Percentiles rank a stretch among this genome's conserved stretches.
Evolutionary conservation across 1,140 invertebrate species (phyloP).

Genomic region (Nomia melanderi): DNA sequence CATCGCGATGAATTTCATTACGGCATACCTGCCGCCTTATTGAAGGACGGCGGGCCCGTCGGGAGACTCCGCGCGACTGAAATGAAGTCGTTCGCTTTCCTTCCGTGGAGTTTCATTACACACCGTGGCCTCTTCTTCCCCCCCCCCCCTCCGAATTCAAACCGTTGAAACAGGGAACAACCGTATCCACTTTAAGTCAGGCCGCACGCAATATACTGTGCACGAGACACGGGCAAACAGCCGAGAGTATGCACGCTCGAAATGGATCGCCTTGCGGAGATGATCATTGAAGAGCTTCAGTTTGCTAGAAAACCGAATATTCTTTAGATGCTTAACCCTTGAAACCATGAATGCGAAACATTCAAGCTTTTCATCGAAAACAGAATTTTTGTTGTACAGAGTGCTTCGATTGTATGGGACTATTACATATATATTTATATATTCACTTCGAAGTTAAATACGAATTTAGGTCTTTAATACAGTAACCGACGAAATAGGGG

Average conservation of each 20-base stretch:
- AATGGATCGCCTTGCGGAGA: not conserved
- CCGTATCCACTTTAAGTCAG: conserved; percentile 5
- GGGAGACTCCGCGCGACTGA: conserved; percentile 7
- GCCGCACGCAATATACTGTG: conserved; percentile 16
- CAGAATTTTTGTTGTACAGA: too few species aligned
- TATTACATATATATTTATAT: too few species aligned
- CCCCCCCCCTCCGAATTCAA: not conserved
- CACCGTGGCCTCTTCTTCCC: too few species aligned
- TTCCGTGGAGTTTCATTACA: conserved; percentile 20
- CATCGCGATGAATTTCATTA: conserved; percentile 47
- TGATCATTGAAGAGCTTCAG: not conserved
- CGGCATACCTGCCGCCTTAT: conserved; percentile 34
- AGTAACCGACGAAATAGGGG: too few species aligned
- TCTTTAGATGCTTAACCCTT: too few species aligned
- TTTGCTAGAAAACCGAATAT: too few species aligned
- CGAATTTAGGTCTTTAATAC: too few species aligned
- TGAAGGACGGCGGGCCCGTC: conserved; percentile 17
- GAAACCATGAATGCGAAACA: too few species aligned
- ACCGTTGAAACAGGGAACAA: not conserved
- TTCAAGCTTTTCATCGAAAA: too few species aligned
- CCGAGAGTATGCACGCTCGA: not conserved
- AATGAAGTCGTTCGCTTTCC: conserved; percentile 12
- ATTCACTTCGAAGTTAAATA: too few species aligned
- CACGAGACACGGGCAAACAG: not conserved
- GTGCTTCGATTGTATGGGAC: too few species aligned